Base-by-base conservation (phyloP, 2,797 vertebrate genomes). In the Leptoclinus maculatus region DNA sequence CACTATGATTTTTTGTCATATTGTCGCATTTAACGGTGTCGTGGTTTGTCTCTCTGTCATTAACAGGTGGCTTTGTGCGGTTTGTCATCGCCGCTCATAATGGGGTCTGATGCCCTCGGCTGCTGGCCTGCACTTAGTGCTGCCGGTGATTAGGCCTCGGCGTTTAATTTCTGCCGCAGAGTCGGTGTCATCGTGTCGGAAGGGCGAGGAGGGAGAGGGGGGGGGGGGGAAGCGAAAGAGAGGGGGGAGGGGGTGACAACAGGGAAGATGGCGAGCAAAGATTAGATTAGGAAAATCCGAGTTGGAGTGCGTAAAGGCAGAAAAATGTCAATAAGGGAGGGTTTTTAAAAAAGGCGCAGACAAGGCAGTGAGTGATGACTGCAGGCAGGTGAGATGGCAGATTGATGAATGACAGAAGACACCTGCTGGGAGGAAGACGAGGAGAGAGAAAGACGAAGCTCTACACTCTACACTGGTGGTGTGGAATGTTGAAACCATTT, bases 11-110 rank as follows among this genome's bases (percentile, higher is more conserved):
- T 14, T 14, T 66, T 67, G 51, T 62, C 7, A n/a, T 12, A 47
- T 41, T 54, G 27, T 57, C 38, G 45, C 59, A 45, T 68, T 67
- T 60, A 69, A 65, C 10, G 29, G 74, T 45, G 63, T 63, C 57
- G 57, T 7, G 64, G 82, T 74, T 34, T 36, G 59, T 39, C 57
- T 56, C 60, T 68, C 49, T 64, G 75, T 63, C 66, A 71, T 69
- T 71, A 71, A 36, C 41, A 21, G 32, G 54, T 27, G 66, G 76
- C 78, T 75, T 62, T 58, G 68, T 63, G 75, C 11, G 10, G 71
- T 71, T 82, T 76, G 74, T 83, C 78, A 90, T 86, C 71, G 83
- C 34, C 2, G 7, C 80, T 74, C 51, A 66, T 85, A 84, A 90
- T 84, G 75, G 78, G 63, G 57, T 68, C 67, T 58, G 80, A 66